phyloP scores from a whole-genome alignment of 2,113 vertebrate species.

The Corydoras maculifer region DNA sequence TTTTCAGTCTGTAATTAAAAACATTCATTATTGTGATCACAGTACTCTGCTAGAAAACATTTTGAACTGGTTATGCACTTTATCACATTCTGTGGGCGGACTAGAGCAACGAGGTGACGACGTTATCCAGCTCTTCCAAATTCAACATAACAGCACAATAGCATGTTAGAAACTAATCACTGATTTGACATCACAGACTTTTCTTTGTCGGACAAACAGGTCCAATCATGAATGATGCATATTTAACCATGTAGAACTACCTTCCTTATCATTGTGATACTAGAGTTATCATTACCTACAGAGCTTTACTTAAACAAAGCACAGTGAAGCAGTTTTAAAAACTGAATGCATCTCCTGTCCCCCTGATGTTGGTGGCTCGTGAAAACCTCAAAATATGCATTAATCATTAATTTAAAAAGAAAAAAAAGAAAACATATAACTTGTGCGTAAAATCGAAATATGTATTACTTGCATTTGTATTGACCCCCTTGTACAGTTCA shows the following conservation, averaged over 20 bases:
- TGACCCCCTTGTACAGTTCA: slow-evolving; percentile 38
- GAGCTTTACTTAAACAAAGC: slow-evolving; percentile 41
- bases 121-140: slow-evolving; percentile 46
- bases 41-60: slow-evolving; percentile 25
- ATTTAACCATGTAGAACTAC: slow-evolving; percentile 37
- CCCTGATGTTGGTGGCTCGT: slow-evolving; percentile 30
- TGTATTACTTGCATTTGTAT: slow-evolving; percentile 41
- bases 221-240: slow-evolving; percentile 39
- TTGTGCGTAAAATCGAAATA: slow-evolving; percentile 37
- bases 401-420: slow-evolving; percentile 32
- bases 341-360: slow-evolving; percentile 25
- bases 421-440: slow-evolving; percentile 33
- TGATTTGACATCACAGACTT: slow-evolving; percentile 33
- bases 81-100: slow-evolving; percentile 27
- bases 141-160: slow-evolving; percentile 40
- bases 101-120: slow-evolving; percentile 27
- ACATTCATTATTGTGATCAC: slow-evolving; percentile 19
- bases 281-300: slow-evolving; percentile 34
- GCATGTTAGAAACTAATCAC: slow-evolving; percentile 19
- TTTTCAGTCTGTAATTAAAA: slow-evolving; percentile 10
- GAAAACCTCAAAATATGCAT: slow-evolving; percentile 46
- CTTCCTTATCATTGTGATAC: slow-evolving; percentile 37
- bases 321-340: slow-evolving; percentile 39
- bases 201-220: slow-evolving; percentile 32
- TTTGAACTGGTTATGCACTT: slow-evolving; percentile 36